Percentiles rank a stretch among this genome's conserved stretches.
Conservation (phyloP, 2,797 vertebrate species). For the Megalops cyprinoides region DNA sequence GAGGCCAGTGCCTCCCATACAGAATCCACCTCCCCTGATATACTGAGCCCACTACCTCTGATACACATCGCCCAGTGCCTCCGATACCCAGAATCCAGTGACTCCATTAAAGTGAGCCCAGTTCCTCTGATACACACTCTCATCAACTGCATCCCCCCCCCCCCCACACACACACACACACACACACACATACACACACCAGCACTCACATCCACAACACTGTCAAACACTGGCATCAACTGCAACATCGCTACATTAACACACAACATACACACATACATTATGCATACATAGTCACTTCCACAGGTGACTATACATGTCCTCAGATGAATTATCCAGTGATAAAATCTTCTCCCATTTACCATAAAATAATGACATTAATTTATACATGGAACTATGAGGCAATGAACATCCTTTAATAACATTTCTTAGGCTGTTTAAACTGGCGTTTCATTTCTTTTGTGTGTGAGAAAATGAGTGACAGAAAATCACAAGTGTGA, state of each 20-base stretch:
- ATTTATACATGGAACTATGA: background rate
- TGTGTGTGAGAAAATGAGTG: no score
- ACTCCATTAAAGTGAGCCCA: no score
- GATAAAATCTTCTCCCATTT: background rate
- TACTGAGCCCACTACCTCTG: background rate
- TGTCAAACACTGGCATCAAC: background rate
- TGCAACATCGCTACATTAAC: background rate
- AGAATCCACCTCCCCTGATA: no score
- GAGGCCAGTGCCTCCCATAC: background rate
- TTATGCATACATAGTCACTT: no score
- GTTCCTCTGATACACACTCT: background rate
- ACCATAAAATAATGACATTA: background rate
- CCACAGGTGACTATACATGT: no score
- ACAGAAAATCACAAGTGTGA: no score
- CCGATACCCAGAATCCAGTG: no score
- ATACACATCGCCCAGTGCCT: background rate
- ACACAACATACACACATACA: background rate
- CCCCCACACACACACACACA: background rate
- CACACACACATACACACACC: background rate
- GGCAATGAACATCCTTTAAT: background rate
- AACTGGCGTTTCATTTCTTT: background rate
- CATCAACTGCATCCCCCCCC: no score
- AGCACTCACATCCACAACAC: background rate
- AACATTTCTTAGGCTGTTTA: background rate
- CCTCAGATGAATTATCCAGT: background rate